Evolutionary conservation across 1,140 invertebrate genomes (phyloP).

Genomic region (Daktulosphaira vitifoliae): DNA sequence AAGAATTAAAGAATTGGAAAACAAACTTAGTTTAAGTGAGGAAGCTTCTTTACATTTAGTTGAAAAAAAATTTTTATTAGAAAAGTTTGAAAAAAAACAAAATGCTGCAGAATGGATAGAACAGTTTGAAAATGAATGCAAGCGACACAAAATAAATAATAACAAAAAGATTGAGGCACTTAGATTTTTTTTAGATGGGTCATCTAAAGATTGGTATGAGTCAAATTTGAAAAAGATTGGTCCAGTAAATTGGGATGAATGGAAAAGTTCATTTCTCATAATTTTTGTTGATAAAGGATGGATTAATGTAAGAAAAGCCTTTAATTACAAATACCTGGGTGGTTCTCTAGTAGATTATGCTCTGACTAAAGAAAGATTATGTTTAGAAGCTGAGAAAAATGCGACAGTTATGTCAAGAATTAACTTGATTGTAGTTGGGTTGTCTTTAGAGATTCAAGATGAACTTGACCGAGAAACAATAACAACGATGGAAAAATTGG

Average conservation of each 20-base stretch:
- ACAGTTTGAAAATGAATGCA: too few species aligned
- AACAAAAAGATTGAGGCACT: slow-evolving; percentile 14
- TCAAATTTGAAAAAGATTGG: too few species aligned
- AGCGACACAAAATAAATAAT: too few species aligned
- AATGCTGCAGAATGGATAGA: too few species aligned
- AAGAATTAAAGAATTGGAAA: too few species aligned
- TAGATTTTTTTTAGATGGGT: slow-evolving; percentile 13
- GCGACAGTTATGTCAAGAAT: slow-evolving; percentile 7
- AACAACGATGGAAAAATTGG: not conserved
- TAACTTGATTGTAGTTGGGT: slow-evolving; percentile 3
- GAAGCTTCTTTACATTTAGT: too few species aligned
- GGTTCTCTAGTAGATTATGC: slow-evolving; percentile 15
- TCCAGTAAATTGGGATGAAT: too few species aligned
- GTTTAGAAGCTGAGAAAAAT: slow-evolving; percentile 15
- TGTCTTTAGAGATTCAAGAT: slow-evolving; percentile 13
- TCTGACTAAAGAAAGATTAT: too few species aligned
- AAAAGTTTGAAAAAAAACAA: too few species aligned
- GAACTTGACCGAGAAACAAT: slow-evolving; percentile 22
- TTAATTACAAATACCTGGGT: slow-evolving; percentile 16
- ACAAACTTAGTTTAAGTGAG: too few species aligned
- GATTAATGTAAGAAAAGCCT: slow-evolving; percentile 21
- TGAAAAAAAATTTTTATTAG: too few species aligned
- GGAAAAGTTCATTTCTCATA: slow-evolving; percentile 17
- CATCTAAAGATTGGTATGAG: slow-evolving; percentile 23
- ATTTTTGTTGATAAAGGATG: slow-evolving; percentile 22